Conservation (phyloP, 2,797 vertebrate genomes). For the Zenarchopterus dispar region DNA sequence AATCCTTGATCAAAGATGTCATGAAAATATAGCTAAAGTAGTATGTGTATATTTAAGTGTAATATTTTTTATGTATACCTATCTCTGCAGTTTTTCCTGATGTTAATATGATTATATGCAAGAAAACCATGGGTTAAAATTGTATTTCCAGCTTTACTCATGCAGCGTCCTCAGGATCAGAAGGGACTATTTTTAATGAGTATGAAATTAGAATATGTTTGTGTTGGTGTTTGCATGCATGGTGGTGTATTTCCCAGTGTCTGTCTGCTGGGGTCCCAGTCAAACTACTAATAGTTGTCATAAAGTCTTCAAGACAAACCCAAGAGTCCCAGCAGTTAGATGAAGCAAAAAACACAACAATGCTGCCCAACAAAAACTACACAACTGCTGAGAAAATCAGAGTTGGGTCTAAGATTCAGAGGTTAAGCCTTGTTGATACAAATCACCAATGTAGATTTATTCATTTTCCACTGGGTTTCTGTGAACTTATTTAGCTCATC, state of each 20-base stretch:
- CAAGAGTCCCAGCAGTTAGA: constrained; percentile 46
- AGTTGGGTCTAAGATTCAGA: background rate
- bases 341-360: constrained; percentile 34
- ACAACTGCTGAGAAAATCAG: constrained; percentile 6
- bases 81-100: background rate
- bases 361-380: constrained; percentile 50
- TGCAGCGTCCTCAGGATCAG: constrained; percentile 39
- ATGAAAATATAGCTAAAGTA: too few species aligned
- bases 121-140: constrained; percentile 1
- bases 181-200: constrained; percentile 41
- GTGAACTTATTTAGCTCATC: constrained; percentile 12
- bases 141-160: constrained; percentile 28
- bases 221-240: constrained; percentile 19
- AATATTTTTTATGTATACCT: too few species aligned
- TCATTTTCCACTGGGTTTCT: constrained; percentile 10
- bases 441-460: constrained; percentile 8
- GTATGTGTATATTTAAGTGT: too few species aligned
- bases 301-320: constrained; percentile 49
- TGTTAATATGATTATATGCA: constrained; percentile 19
- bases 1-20: too few species aligned
- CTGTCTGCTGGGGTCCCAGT: constrained; percentile 28
- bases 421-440: background rate
- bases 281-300: constrained; percentile 57
- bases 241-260: constrained; percentile 3
- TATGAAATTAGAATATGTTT: constrained; percentile 36